Base-by-base conservation (phyloP, 2,797 vertebrate species). In the Adrianichthys oophorus region DNA sequence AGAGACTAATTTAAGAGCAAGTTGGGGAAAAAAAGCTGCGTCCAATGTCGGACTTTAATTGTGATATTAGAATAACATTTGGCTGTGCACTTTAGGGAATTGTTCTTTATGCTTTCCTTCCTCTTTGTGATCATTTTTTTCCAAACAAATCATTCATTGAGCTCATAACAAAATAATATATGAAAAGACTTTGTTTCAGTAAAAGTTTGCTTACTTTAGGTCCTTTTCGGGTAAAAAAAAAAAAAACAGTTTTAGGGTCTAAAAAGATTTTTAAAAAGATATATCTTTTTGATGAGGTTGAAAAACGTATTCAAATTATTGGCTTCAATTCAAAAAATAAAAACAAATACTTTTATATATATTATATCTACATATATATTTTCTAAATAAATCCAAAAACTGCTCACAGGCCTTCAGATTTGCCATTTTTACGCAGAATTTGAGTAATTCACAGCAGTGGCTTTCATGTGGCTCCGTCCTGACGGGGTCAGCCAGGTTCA, bases 91-190 rank as follows among this genome's bases (percentile, higher is more conserved):
- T n/a, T 51, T 13, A 40, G 43, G 37, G 58, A 16, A 23, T 64
- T 52, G 12, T 19, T 49, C 18, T 44, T 37, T 49, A 23, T 0
- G 3, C 7, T 44, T 41, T 47, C 6, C 29, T 51, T 14, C 16
- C 51, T 8, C 5, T 41, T 51, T 21, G 29, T 37, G 17, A 56
- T 52, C 43, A 4, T 6, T 5, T 40, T 46, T 57, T 56, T 16
- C 56, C 15, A 32, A 40, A 24, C 29, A 15, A 62, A 32, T 32
- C 17, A 52, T 23, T 29, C 46, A 13, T n/a, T 24, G 15, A 56
- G 48, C 40, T 23, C 37, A 51, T 56, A 56, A 51, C 41, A 51
- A 46, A 15, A 15, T 16, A n/a, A n/a, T 26, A n/a, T 17, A 37
- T 37, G 32, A 12, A 37, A 37, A 7, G 26, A 26, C 26, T 26